These are phyloP conservation scores for Drosophila insularis DNA, from an alignment of 1,140 invertebrate genomes.

Conservation along the genomic window DNA sequence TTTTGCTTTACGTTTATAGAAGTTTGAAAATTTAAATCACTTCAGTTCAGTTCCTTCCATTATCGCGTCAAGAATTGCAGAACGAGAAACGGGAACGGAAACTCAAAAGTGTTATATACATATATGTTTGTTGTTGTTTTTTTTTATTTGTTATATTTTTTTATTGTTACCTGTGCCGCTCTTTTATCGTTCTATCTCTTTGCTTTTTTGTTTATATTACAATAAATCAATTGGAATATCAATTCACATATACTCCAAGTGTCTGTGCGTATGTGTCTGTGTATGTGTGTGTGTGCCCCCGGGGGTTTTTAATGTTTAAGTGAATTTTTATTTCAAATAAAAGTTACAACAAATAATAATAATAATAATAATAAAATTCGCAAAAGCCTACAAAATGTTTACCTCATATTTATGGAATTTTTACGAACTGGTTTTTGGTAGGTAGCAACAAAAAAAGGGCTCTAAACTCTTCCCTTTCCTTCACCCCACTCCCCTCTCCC, in stretches of 20 bases:
- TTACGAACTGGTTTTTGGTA: constrained; percentile 38
- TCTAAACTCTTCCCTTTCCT: background rate
- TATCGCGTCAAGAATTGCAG: constrained; percentile 26
- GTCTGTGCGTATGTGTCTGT: background rate
- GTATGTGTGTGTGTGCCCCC: constrained; percentile 7
- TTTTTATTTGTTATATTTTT: constrained; percentile 10
- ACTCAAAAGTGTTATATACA: background rate
- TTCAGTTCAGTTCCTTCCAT: constrained; percentile 7
- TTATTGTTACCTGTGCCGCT: background rate
- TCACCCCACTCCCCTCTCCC: background rate
- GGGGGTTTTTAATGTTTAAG: constrained; percentile 15
- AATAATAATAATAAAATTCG: background rate
- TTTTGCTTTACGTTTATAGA: background rate
- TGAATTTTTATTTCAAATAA: constrained; percentile 22
- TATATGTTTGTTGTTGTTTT: background rate
- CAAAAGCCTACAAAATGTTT: constrained; percentile 43
- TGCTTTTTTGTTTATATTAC: constrained; percentile 29
- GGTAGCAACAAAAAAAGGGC: background rate
- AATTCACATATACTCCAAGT: background rate
- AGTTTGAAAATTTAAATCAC: background rate
- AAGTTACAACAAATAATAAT: background rate
- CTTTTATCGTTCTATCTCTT: background rate
- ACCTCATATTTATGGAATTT: constrained; percentile 37
- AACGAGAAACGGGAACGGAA: background rate
- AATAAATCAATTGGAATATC: constrained; percentile 43